These are phyloP conservation scores for Salvelinus fontinalis DNA, from an alignment of 2,113 vertebrate genomes.

Conservation along the genomic window DNA sequence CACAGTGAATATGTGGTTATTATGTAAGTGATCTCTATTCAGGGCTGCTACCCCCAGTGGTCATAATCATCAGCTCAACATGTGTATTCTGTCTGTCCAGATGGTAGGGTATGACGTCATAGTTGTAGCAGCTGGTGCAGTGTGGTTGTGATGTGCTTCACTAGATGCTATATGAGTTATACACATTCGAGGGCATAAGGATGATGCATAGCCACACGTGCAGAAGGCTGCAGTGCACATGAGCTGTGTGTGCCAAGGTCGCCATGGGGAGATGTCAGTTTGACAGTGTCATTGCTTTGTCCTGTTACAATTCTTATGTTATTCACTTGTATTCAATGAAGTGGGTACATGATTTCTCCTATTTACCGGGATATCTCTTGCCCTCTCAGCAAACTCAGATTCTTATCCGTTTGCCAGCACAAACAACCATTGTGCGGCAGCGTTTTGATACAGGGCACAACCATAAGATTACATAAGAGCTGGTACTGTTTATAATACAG, in stretches of 20 bases:
- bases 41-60: slow-evolving; percentile 19
- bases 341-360: background rate
- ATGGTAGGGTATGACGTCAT: slow-evolving; percentile 33
- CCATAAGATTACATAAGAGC: slow-evolving; percentile 39
- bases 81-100: slow-evolving; percentile 14
- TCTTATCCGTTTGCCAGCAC: background rate
- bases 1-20: slow-evolving; percentile 29
- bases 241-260: background rate
- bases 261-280: background rate
- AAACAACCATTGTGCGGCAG: background rate
- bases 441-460: background rate
- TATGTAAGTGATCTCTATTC: slow-evolving; percentile 28
- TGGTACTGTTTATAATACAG: no score
- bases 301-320: background rate
- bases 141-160: background rate
- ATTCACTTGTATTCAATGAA: background rate
- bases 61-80: slow-evolving; percentile 17
- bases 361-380: background rate
- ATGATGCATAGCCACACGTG: background rate
- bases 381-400: background rate
- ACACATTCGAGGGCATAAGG: background rate
- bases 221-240: background rate
- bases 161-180: background rate
- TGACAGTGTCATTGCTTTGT: background rate
- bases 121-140: background rate